These are phyloP conservation scores for Podargus strigoides DNA, from an alignment of 2,797 vertebrate genomes.

Conservation along the genomic window DNA sequence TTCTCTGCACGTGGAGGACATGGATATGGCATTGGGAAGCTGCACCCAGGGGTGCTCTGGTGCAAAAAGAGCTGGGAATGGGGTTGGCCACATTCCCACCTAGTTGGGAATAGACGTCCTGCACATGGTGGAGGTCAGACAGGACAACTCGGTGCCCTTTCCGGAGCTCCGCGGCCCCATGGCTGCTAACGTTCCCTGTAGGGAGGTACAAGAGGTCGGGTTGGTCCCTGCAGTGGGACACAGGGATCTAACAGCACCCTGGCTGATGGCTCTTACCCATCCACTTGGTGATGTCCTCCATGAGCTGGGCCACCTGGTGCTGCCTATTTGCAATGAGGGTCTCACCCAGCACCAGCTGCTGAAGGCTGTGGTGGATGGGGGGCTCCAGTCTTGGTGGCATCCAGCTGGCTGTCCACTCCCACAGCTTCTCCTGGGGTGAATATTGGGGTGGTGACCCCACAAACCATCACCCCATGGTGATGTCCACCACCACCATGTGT, in stretches of 20 bases:
- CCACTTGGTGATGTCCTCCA: conserved; percentile 71
- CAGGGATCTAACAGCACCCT: rapidly evolving
- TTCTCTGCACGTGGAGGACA: conserved; percentile 55
- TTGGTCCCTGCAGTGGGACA: neutral
- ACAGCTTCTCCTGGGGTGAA: conserved; percentile 61
- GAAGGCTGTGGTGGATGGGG: conserved; percentile 72
- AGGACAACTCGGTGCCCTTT: conserved; percentile 71
- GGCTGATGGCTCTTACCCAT: conserved; percentile 67
- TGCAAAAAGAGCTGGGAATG: neutral
- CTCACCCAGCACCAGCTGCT: conserved; percentile 74
- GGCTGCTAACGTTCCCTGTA: conserved; percentile 76
- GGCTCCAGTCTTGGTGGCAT: conserved; percentile 68
- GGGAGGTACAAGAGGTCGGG: neutral
- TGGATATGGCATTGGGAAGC: rapidly evolving
- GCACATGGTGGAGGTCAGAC: conserved; percentile 65
- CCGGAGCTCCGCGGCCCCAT: conserved; percentile 62
- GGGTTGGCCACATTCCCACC: neutral
- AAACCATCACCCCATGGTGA: neutral
- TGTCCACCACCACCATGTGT: neutral
- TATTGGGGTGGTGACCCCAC: neutral
- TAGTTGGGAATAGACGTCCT: neutral
- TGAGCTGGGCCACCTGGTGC: conserved; percentile 73
- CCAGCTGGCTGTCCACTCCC: conserved; percentile 56
- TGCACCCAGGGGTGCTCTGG: rapidly evolving
- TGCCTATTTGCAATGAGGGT: conserved; percentile 76